Evolutionary conservation across 2,888 invertebrate genomes (phyloP).

Genomic region (Dicyrtoma fusca): DNA sequence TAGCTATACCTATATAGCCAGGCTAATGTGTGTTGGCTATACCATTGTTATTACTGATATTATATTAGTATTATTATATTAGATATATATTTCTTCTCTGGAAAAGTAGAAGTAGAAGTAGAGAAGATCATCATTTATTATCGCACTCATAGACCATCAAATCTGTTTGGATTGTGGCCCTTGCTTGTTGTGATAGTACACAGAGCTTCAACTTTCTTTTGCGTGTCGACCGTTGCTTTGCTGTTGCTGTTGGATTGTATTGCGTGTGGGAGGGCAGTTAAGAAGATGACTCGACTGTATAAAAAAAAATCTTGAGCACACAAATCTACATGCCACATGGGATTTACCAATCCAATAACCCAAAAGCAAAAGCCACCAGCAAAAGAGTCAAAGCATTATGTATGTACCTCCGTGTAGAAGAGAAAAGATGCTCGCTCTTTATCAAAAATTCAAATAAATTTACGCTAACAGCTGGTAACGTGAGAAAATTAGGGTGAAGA

Average conservation of each 20-base stretch:
- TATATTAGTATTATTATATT: background rate
- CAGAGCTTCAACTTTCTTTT: too few species aligned
- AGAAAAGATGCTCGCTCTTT: too few species aligned
- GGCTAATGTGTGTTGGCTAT: background rate
- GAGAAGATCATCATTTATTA: too few species aligned
- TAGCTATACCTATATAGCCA: background rate
- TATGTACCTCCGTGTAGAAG: background rate
- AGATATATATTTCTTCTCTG: too few species aligned
- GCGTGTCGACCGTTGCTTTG: too few species aligned
- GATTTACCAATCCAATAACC: background rate
- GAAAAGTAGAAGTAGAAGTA: too few species aligned
- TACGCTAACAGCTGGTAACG: background rate
- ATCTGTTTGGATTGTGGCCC: background rate
- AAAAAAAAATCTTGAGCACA: background rate
- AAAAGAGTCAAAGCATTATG: background rate
- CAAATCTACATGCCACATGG: background rate
- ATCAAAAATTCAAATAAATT: conserved; percentile 8
- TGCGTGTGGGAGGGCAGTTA: conserved; percentile 7
- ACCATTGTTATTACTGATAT: background rate
- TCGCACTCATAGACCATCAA: too few species aligned
- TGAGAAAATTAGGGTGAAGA: conserved; percentile 19
- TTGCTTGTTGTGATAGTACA: background rate
- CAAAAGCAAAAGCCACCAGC: background rate
- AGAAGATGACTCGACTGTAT: background rate
- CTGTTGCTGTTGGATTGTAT: background rate